Conservation (phyloP, 1,140 invertebrate species). For the Thalassaphorura encarpata region DNA sequence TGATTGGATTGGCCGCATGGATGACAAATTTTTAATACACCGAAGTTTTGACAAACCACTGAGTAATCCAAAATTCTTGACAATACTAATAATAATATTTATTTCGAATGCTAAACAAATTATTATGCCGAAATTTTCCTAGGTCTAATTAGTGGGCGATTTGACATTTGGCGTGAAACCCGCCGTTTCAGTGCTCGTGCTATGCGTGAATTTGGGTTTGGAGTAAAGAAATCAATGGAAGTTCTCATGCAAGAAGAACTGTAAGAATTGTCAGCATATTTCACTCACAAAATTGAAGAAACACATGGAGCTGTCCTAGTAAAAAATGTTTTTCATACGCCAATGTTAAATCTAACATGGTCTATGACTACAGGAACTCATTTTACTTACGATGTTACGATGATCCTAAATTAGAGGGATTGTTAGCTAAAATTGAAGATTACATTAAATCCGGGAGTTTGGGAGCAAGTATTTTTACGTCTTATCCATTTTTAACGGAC, state of each 20-base stretch:
- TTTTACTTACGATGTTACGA: not conserved
- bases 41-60: not conserved
- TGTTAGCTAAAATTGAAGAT: slow-evolving; percentile 5
- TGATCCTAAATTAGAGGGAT: slow-evolving; percentile 4
- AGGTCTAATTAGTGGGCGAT: not conserved
- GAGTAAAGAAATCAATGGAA: not conserved
- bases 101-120: too few species aligned
- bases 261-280: not conserved
- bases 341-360: slow-evolving; percentile 8
- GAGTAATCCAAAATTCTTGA: too few species aligned
- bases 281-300: not conserved
- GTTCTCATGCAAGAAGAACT: not conserved
- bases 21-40: not conserved
- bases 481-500: not conserved
- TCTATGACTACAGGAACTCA: not conserved
- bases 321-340: not conserved
- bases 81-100: too few species aligned
- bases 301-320: not conserved
- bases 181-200: not conserved
- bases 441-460: not conserved
- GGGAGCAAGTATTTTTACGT: not conserved
- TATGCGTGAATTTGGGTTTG: not conserved
- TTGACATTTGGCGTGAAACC: not conserved
- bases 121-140: too few species aligned
- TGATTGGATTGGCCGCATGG: not conserved